Evolutionary conservation across 2,113 vertebrate species (phyloP), one percentile per base, ranked within the genome.

Genomic region (Nothobranchius kuhntae): DNA sequence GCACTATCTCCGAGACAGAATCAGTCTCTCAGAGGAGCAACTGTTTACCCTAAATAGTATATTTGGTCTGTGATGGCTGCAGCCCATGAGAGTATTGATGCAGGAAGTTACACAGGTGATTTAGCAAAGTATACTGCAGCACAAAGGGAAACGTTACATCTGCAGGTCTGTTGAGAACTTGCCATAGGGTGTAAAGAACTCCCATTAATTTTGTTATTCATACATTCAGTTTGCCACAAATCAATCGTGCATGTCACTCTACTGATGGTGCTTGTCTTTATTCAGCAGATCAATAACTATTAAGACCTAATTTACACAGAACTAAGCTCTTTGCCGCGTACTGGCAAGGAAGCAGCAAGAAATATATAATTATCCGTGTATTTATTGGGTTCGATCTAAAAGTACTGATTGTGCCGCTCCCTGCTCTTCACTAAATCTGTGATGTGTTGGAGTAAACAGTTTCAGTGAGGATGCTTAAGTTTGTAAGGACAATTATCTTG

Each of bases 11-110:
- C 42, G 62, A 75, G 71, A 56, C 64, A 53, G 73, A 60, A 70
- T 50, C 21, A 1, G 59, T 77, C 83, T 77, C 65, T 80, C 86
- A 71, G 69, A 62, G 56, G 65, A 81, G 74, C 81, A 84, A 86
- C 63, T 82, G 75, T 79, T 82, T 81, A 81, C 63, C 46, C 75
- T 72, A 80, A 87, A 73, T 77, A 68, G 57, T 82, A 64, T 77
- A 71, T 80, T 78, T 86, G 65, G 71, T 68, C 60, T 72, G 70
- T 74, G 75, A 73, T 63, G 61, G 51, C 73, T 71, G 36, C 9
- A 75, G 58, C 81, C 60, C 61, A 45, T 7, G 71, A 51, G n/a
- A 30, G 13, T 13, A 30, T 14, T 53, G 51, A 54, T 54, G 30
- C 13, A 36, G 60, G 62, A 70, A 66, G 61, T 50, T 78, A 15